Conservation (phyloP, 2,888 invertebrate genomes). For the Ormia ochracea region DNA sequence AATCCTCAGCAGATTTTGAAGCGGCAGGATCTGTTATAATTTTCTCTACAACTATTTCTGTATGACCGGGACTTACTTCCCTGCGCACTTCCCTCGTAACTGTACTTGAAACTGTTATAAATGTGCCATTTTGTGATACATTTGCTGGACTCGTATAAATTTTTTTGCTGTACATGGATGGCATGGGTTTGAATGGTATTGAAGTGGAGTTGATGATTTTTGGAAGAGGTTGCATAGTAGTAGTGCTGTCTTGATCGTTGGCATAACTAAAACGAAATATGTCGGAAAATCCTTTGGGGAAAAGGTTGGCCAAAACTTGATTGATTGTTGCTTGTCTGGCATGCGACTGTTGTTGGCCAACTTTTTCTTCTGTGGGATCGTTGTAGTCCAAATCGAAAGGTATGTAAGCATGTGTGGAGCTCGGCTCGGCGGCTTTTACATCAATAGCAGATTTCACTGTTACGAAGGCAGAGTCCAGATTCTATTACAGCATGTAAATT, state of each 20-base stretch:
- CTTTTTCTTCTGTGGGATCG: constrained; percentile 62
- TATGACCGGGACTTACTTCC: constrained; percentile 70
- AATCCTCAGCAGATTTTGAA: constrained; percentile 76
- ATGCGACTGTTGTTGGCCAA: constrained; percentile 53
- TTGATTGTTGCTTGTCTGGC: constrained; percentile 67
- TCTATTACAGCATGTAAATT: constrained; percentile 1
- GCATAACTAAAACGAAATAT: constrained; percentile 72
- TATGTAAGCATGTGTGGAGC: constrained; percentile 70
- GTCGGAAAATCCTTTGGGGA: constrained; percentile 73
- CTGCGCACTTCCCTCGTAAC: constrained; percentile 70
- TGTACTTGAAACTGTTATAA: constrained; percentile 68
- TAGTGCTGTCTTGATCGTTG: constrained; percentile 51
- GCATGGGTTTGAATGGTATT: constrained; percentile 36
- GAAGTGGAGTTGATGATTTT: constrained; percentile 27
- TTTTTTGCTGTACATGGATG: neutral
- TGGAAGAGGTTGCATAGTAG: neutral
- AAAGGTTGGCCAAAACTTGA: constrained; percentile 70
- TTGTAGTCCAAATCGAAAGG: constrained; percentile 68
- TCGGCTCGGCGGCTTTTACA: constrained; percentile 40
- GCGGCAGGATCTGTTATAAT: constrained; percentile 59
- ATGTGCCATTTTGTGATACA: constrained; percentile 55
- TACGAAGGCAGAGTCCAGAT: constrained; percentile 33
- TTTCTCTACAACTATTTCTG: constrained; percentile 71
- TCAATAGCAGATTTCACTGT: constrained; percentile 20
- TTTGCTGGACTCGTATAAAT: neutral